Conservation (phyloP, 2,113 vertebrate species). For the Cynocephalus volans region DNA sequence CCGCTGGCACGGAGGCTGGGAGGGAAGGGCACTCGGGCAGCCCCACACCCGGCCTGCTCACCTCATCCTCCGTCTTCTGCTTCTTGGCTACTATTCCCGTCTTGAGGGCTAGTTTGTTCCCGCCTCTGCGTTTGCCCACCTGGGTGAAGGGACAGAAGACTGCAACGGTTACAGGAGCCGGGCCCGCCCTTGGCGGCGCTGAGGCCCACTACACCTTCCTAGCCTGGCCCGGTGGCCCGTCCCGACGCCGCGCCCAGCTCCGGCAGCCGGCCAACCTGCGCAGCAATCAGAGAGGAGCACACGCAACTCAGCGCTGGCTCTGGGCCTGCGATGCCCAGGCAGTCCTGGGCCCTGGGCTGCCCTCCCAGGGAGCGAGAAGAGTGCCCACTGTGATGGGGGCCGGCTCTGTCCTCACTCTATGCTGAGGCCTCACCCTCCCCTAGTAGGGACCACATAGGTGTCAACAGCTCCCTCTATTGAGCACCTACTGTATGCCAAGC, state of each 20-base stretch:
- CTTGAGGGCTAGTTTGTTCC: slow-evolving; percentile 96
- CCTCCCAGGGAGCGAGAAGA: slow-evolving; percentile 61
- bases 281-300: slow-evolving; percentile 87
- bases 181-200: slow-evolving; percentile 89
- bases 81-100: slow-evolving; percentile 99
- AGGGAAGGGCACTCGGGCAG: not conserved
- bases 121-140: slow-evolving; percentile 98
- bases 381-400: not conserved
- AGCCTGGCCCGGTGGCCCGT: slow-evolving; percentile 86
- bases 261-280: slow-evolving; percentile 86
- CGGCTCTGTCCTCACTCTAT: slow-evolving; percentile 5
- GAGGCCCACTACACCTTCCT: slow-evolving; percentile 93
- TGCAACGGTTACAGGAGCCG: slow-evolving; percentile 96
- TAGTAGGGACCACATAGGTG: not conserved
- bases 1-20: not conserved
- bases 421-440: not conserved
- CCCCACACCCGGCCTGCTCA: slow-evolving; percentile 79
- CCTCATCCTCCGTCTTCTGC: slow-evolving; percentile 95
- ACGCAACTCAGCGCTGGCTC: slow-evolving; percentile 82
- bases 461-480: slow-evolving; percentile 53
- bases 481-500: slow-evolving; percentile 46
- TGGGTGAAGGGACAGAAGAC: slow-evolving; percentile 99
- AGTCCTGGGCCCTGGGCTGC: slow-evolving; percentile 17
- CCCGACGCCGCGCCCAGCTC: slow-evolving; percentile 85
- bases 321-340: slow-evolving; percentile 64